Percentiles rank a stretch among this genome's conserved stretches.
Conservation (phyloP, 2,888 invertebrate genomes). For the Trachelus troglodyta region DNA sequence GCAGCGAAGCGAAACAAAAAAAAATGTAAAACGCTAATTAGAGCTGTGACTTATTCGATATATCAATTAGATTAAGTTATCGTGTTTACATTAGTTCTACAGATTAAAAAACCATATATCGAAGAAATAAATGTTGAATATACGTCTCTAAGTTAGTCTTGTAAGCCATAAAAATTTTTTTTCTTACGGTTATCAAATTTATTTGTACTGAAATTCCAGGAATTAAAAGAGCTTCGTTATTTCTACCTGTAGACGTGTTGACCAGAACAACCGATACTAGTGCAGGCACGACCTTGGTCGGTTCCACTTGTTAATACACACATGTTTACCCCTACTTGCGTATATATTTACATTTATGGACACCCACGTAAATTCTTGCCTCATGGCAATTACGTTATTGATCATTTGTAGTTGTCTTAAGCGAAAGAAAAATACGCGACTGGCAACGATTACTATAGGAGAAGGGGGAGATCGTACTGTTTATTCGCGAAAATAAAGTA, state of each 20-base stretch:
- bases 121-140: neutral
- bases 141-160: neutral
- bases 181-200: neutral
- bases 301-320: constrained; percentile 29
- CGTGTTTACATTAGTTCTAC: neutral
- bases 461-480: neutral
- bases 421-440: neutral
- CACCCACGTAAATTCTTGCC: neutral
- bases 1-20: neutral
- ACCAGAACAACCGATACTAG: neutral
- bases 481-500: neutral
- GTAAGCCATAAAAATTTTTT: neutral
- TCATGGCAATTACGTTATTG: neutral
- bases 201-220: neutral
- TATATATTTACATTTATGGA: constrained; percentile 23
- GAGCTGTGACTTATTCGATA: neutral
- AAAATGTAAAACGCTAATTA: neutral
- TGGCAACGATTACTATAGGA: neutral
- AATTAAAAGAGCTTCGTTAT: neutral
- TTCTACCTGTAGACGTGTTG: neutral
- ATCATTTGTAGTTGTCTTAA: neutral
- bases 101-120: neutral
- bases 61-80: neutral
- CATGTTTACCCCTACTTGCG: constrained; percentile 8
- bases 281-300: constrained; percentile 19